Evolutionary conservation across 2,888 invertebrate species (phyloP).

Genomic region (Fragum whitleyi): DNA sequence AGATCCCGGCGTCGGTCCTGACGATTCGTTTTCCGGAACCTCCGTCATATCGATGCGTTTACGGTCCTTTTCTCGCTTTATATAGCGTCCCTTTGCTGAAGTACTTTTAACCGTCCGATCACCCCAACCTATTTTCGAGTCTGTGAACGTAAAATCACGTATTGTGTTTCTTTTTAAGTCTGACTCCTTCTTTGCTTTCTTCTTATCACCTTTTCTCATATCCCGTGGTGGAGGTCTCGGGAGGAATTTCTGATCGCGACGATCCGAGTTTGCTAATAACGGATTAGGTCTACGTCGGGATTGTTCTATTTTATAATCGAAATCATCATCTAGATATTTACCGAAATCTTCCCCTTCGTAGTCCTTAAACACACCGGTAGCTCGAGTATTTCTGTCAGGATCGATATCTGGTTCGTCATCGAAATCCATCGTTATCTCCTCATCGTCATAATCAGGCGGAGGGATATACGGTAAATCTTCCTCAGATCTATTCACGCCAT

Average conservation of each 20-base stretch:
- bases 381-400: slow-evolving; percentile 16
- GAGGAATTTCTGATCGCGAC: slow-evolving; percentile 7
- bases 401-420: slow-evolving; percentile 53
- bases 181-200: slow-evolving; percentile 32
- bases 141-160: slow-evolving; percentile 67
- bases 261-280: neutral
- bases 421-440: slow-evolving; percentile 62
- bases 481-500: neutral
- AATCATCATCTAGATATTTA: slow-evolving; percentile 65
- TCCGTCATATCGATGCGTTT: slow-evolving; percentile 36
- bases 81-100: slow-evolving; percentile 68
- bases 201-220: slow-evolving; percentile 32
- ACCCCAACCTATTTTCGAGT: slow-evolving; percentile 71
- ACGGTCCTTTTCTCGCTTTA: slow-evolving; percentile 68
- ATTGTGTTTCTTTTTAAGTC: slow-evolving; percentile 66
- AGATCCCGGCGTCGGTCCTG: slow-evolving; percentile 37
- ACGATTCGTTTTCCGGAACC: neutral
- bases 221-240: neutral
- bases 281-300: slow-evolving; percentile 14
- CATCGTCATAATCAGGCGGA: slow-evolving; percentile 71
- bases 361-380: slow-evolving; percentile 40
- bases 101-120: slow-evolving; percentile 71
- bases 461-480: slow-evolving; percentile 65
- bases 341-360: slow-evolving; percentile 69
- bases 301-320: slow-evolving; percentile 49